Evolutionary conservation across 1,140 invertebrate species (phyloP).

Genomic region (Leptestheria dahalacensis): DNA sequence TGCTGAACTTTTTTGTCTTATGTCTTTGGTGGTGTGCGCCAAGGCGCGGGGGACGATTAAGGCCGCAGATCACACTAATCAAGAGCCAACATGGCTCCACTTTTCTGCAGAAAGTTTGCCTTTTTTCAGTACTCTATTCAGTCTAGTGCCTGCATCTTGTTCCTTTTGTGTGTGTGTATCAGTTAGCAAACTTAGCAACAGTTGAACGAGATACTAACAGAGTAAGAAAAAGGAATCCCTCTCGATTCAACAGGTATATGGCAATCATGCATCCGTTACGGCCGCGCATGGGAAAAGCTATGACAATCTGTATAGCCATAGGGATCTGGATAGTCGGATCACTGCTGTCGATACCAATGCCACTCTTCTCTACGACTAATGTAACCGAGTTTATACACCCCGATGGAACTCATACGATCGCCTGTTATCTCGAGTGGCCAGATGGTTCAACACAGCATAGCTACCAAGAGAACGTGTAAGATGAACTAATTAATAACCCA

Average conservation of each 20-base stretch:
- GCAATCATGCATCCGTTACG: slow-evolving; percentile 81
- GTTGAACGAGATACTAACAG: no score
- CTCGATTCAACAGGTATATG: slow-evolving; percentile 69
- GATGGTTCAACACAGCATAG: slow-evolving; percentile 53
- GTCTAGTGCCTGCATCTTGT: no score
- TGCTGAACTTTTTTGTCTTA: no score
- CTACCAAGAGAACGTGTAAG: slow-evolving; percentile 62
- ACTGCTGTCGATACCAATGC: slow-evolving; percentile 61
- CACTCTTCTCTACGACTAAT: slow-evolving; percentile 62
- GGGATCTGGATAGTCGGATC: slow-evolving; percentile 64
- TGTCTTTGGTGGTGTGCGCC: no score
- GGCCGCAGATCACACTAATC: no score
- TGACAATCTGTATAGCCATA: slow-evolving; percentile 63
- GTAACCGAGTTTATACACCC: slow-evolving; percentile 32
- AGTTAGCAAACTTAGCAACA: no score
- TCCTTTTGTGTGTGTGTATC: no score
- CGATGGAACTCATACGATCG: slow-evolving; percentile 43
- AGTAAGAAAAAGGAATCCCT: no score
- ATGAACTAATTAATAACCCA: slow-evolving; percentile 21
- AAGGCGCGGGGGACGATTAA: no score
- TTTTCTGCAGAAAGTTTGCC: no score
- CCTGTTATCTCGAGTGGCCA: slow-evolving; percentile 69
- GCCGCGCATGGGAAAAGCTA: slow-evolving; percentile 60
- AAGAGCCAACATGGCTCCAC: no score
- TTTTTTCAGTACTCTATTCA: no score